Base-by-base conservation (phyloP, 1,140 invertebrate genomes). In the Araneus ventricosus region DNA sequence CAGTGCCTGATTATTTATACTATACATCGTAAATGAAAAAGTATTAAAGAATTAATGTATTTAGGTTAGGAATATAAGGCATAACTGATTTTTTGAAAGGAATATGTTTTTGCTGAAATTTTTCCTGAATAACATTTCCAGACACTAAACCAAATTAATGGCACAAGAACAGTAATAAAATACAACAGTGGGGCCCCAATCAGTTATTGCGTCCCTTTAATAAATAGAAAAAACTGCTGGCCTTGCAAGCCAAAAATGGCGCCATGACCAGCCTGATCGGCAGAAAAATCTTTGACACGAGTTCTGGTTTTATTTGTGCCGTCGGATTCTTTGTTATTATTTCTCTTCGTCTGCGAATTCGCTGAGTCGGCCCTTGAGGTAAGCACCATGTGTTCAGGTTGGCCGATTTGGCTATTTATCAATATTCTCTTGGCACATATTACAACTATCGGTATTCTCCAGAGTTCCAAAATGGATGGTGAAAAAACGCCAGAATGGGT, bases 371-470 rank as follows among this genome's bases (percentile, higher is more conserved):
- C 70, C 70, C 67, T 59, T 34, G 70, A 22, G 27, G 59, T 45
- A 57, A 89, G 67, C 39, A 57, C 41, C 88, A 89, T 90, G 70
- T 80, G 88, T 90, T 61, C 52, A 41, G 88, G 88, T 90, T 79
- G 75, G 88, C 88, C 45, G 88, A 90, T 90, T 90, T 90, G 67
- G 88, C 88, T 57, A 80, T 90, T 90, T 90, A 90, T 90, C 88
- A 90, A 80, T 80, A 57, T 90, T 90, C 85, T 90, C 88, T 39
- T 79, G 88, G 88, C 67, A 67, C 88, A 45, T 59, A 90, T 90
- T 90, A 90, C 70, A 22, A 80, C 70, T 75, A 88, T 88, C 87
- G 59, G 88, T 41, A 59, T 20, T 59, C 88, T 24, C 41, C 27
- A 34, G 63, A 39, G 75, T 24, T n/a, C 39, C 22, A 57, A 61